Evolutionary conservation across 2,113 vertebrate species (phyloP).

Genomic region (Mormyrus iriodes): DNA sequence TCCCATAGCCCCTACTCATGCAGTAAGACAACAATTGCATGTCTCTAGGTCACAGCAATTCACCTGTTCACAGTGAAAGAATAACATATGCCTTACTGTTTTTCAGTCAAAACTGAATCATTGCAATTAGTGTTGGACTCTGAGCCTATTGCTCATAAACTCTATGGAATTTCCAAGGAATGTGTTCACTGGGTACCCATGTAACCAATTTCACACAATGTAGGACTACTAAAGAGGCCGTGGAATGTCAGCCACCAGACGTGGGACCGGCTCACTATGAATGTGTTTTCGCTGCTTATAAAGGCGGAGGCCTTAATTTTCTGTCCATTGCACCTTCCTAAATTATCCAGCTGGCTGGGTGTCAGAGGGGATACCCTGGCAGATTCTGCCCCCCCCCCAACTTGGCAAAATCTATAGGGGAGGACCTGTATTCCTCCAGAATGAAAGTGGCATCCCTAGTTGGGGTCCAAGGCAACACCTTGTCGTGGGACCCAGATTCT

Average conservation of each 20-base stretch:
- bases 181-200: not conserved
- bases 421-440: not conserved
- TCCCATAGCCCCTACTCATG: not conserved
- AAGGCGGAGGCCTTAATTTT: not conserved
- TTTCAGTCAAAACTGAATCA: not conserved
- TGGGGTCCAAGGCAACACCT: not conserved
- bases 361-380: not conserved
- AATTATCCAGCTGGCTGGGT: not conserved
- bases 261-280: not conserved
- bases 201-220: not conserved
- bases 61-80: not conserved
- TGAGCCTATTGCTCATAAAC: not conserved
- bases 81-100: not conserved
- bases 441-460: not conserved
- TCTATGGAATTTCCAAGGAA: not conserved
- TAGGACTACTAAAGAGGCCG: not conserved
- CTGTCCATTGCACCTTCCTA: not conserved
- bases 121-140: not conserved
- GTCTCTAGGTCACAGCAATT: not conserved
- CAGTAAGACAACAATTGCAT: not conserved
- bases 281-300: not conserved
- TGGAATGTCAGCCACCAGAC: not conserved
- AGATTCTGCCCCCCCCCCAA: not conserved
- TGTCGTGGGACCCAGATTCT: not conserved
- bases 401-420: not conserved